Base-by-base conservation (phyloP, 2,888 invertebrate species). In the Dicyrtomina minuta region DNA sequence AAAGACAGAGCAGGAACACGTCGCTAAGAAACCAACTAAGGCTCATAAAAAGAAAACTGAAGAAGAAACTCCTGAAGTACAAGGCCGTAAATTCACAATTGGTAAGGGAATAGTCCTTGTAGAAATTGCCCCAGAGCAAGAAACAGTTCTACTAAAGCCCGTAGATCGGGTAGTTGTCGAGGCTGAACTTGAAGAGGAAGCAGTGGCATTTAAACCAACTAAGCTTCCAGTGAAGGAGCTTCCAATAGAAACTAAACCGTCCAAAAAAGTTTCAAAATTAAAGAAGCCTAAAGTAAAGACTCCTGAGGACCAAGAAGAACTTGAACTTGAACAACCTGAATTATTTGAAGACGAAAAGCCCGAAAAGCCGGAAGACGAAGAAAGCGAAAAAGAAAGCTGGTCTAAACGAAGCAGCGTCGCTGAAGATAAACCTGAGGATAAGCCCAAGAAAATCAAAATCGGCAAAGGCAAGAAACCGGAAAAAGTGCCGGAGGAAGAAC, bases 41-140 rank as follows among this genome's bases (percentile, higher is more conserved):
- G 2, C 6, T 5, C 46, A 6, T 20, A 58, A 46, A n/a, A 12
- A 12, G 4, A n/a, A 43, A n/a, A 24, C 22, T 4, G 10, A 56
- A 56, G 66, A 41, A 10, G 33, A 55, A n/a, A 12, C 66, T n/a
- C 15, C 41, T 2, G 53, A 26, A 17, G 1, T 33, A 17, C 15
- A 12, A 10, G 53, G 53, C 1, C 26, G 53, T 8, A 10, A 27
- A 1, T 64, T 64, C 17, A 53, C 53, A 2, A 51, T 66, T 26
- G 56, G 44, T 13, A 41, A 61, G 15, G 68, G 59, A 26, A 60
- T 27, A 49, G 88, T 89, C 80, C n/a, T n/a, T n/a, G n/a, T n/a
- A n/a, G n/a, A n/a, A n/a, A n/a, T n/a, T n/a, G n/a, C n/a, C n/a
- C n/a, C n/a, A n/a, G n/a, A n/a, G 15, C 39, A 17, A 6, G 53